phyloP scores from a whole-genome alignment of 1,140 invertebrate genomes.

The silkworm (Bombyx mori) region DNA sequence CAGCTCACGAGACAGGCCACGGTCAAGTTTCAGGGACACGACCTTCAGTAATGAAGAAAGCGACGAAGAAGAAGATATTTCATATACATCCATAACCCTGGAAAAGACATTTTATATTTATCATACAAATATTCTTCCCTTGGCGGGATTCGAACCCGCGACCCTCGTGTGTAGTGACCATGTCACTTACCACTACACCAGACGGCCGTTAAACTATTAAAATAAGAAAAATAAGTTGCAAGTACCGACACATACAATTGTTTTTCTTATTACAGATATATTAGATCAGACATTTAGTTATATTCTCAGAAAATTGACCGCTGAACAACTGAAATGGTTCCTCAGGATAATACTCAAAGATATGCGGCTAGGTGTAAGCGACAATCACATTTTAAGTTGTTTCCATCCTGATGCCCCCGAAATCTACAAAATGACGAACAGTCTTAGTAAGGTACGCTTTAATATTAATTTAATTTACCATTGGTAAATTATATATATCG shows the following conservation, averaged over 20 bases:
- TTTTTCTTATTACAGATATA: constrained; percentile 27
- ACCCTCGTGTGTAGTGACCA: no score
- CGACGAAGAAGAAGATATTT: no score
- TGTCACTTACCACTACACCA: no score
- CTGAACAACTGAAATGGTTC: constrained; percentile 89
- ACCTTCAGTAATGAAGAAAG: no score
- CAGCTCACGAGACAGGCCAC: no score
- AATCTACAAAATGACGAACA: constrained; percentile 71
- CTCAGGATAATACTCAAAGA: constrained; percentile 90
- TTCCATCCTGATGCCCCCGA: constrained; percentile 88
- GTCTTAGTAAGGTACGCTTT: constrained; percentile 74
- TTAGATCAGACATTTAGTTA: constrained; percentile 40
- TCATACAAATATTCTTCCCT: no score
- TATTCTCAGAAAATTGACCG: constrained; percentile 65
- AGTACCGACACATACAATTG: not conserved
- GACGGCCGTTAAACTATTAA: not conserved
- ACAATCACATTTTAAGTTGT: constrained; percentile 77
- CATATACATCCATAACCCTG: no score
- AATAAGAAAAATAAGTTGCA: not conserved
- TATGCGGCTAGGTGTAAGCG: constrained; percentile 80
- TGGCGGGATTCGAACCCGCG: no score
- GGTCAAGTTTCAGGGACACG: no score
- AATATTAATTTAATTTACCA: not conserved
- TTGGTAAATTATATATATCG: no score
- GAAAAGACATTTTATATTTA: no score